phyloP scores from a whole-genome alignment of 2,113 vertebrate species.

The Cyanoliseus patagonus region DNA sequence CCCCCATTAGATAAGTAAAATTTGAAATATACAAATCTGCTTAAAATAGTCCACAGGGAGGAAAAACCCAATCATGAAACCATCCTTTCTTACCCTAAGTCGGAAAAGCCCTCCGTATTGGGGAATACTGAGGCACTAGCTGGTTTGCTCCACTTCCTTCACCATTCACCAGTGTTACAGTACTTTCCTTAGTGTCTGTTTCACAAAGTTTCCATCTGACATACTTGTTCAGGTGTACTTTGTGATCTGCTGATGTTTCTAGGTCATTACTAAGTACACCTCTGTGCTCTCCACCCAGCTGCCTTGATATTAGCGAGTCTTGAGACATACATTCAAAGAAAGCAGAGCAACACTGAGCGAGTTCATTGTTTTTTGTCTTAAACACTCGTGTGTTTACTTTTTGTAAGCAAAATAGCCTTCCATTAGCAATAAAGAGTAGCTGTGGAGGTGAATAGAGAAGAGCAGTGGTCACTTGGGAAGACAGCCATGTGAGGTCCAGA shows the following conservation, averaged over 20 bases:
- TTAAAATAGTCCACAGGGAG: not conserved
- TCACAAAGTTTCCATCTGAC: not conserved
- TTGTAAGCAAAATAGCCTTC: not conserved
- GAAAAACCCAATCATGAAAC: not conserved
- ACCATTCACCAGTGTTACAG: not conserved
- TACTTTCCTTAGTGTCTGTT: not conserved
- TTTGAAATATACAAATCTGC: not conserved
- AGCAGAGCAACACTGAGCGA: not conserved
- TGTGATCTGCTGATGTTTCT: not conserved
- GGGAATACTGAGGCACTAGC: not conserved
- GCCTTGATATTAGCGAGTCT: not conserved
- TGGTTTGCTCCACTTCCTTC: not conserved
- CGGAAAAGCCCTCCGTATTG: fast-evolving
- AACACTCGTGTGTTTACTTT: not conserved
- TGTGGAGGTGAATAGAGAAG: not conserved
- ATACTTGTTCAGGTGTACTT: not conserved
- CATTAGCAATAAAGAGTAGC: not conserved
- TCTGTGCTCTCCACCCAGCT: not conserved
- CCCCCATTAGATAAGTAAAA: not conserved
- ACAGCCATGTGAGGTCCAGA: fast-evolving
- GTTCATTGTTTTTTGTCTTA: not conserved
- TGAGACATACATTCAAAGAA: not conserved
- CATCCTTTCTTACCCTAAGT: not conserved
- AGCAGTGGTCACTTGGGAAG: not conserved
- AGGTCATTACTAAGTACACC: not conserved